These are phyloP conservation scores for Stenopsyche tienmushanensis DNA, from an alignment of 1,140 invertebrate genomes.

Conservation along the genomic window DNA sequence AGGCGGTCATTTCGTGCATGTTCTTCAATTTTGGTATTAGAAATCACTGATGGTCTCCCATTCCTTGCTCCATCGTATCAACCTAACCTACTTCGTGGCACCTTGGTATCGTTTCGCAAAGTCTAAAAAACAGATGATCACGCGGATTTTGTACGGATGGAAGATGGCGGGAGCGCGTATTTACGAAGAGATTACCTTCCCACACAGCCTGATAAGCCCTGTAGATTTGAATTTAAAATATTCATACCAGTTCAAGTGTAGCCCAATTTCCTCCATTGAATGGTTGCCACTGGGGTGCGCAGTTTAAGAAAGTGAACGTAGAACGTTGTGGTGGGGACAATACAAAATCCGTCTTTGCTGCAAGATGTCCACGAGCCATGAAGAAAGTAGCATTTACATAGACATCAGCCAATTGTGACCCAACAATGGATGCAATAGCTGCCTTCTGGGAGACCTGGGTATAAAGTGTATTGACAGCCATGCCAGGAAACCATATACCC, in stretches of 20 bases:
- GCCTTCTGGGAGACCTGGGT: conserved; percentile 16
- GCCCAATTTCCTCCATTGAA: conserved; percentile 68
- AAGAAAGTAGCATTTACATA: conserved; percentile 48
- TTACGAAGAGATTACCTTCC: no score
- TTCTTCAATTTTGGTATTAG: no score
- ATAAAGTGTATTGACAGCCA: conserved; percentile 18
- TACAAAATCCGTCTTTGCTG: conserved; percentile 66
- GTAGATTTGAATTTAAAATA: no score
- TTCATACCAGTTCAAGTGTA: conserved; percentile 48
- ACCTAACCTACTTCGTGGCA: no score
- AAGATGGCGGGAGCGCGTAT: no score
- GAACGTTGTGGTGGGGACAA: conserved; percentile 62
- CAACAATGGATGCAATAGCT: neutral
- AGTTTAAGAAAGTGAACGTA: conserved; percentile 67
- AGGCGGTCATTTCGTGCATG: no score
- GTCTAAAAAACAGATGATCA: no score
- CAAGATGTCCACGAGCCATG: conserved; percentile 65
- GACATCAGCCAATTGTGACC: conserved; percentile 39
- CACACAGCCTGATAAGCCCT: no score
- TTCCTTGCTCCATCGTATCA: no score
- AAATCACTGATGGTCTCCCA: no score
- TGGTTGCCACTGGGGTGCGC: conserved; percentile 65
- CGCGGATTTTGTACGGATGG: no score
- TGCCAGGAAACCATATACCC: conserved; percentile 16
- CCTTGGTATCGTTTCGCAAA: no score